Base-by-base conservation (phyloP, 2,113 vertebrate genomes). In the Rhombomys opimus region DNA sequence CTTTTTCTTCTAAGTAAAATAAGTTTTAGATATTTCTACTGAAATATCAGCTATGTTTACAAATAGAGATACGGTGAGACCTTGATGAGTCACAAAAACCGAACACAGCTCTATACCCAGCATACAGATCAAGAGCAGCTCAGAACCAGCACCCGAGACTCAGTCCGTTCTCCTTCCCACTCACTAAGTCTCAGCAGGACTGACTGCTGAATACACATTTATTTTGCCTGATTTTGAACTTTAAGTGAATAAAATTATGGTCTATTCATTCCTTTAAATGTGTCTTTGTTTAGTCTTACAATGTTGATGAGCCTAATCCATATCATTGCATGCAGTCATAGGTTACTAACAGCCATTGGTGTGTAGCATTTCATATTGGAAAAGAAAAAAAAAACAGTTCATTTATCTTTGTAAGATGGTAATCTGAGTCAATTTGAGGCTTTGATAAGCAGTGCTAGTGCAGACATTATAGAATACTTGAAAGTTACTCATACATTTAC, bases 401-500 rank as follows among this genome's bases (percentile, higher is more conserved):
- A 80, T 82, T 54, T 59, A 46, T 76, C 67, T 68, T 32, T 15
- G 54, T 5, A 61, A 67, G 59, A 59, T 76, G 65, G 54, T 23
- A 46, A 92, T 86, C 67, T 57, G 75, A 30, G 22, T 61, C 63
- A 68, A 9, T 78, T 94, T 87, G 73, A 17, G 57, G 14, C 12
- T 88, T 73, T 92, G 92, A 61, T 10, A 93, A 65, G 89, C 54
- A 77, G 22, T 67, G 46, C 13, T 86, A 6, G 20, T 91, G 9
- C 87, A 93, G 91, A 87, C 59, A 95, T 25, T 78, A 77, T 46
- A 46, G 68, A 80, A 75, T 85, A 23, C 52, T 77, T 76, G 67
- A 80, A 93, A 81, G 13, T 72, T 65, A 89, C 67, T 85, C 65
- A 88, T 77, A 70, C 7, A 82, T 75, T 59, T 87, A 70, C 38